Conservation (phyloP, 1,140 invertebrate species). For the Drosophila nannoptera region DNA sequence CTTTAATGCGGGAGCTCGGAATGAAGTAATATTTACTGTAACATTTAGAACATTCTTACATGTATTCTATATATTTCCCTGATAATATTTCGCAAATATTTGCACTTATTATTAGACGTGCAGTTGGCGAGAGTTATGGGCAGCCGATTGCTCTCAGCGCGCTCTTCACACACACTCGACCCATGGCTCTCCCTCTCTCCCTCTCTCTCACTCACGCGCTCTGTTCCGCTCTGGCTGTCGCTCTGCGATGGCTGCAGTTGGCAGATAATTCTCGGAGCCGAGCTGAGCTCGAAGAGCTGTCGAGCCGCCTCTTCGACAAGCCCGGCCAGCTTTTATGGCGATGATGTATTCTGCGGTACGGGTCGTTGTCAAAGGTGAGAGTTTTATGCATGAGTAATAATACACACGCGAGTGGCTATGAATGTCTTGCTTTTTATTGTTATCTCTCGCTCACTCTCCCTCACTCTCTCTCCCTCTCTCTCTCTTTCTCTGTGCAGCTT, state of each 20-base stretch:
- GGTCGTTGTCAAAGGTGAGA: constrained; percentile 63
- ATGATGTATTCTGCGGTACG: constrained; percentile 32
- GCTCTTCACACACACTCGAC: too few species aligned
- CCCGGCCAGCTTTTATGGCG: constrained; percentile 42
- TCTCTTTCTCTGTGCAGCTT: constrained; percentile 15
- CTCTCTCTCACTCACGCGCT: not conserved
- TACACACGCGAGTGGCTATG: constrained; percentile 32
- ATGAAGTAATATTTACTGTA: too few species aligned
- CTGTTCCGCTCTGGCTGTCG: constrained; percentile 26
- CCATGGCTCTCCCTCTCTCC: not conserved
- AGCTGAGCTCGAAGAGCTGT: constrained; percentile 37
- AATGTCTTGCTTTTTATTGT: constrained; percentile 10
- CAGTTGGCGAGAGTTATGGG: not conserved
- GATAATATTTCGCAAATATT: not conserved
- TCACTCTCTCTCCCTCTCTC: not conserved
- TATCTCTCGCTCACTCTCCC: not conserved
- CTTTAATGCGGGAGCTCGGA: too few species aligned
- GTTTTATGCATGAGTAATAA: constrained; percentile 58
- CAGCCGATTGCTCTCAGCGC: too few species aligned
- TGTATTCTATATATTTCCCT: too few species aligned
- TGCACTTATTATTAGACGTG: not conserved
- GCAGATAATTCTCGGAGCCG: constrained; percentile 38
- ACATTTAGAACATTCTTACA: too few species aligned
- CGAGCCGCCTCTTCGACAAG: constrained; percentile 24
- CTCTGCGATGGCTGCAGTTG: constrained; percentile 26